Base-by-base conservation (phyloP, 2,797 vertebrate species). In the Glossophaga mutica region DNA sequence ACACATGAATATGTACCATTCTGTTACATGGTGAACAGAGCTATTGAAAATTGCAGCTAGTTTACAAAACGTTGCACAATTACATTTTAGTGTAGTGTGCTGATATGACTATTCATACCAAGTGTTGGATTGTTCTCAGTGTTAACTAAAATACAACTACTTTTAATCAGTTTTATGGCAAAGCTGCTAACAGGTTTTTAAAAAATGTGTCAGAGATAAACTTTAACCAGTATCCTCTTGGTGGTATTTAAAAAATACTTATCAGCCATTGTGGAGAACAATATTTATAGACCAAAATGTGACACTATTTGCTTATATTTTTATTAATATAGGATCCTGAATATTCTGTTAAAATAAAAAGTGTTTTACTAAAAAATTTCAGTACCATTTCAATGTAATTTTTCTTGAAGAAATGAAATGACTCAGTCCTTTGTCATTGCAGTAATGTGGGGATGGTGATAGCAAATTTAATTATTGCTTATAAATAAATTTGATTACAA, bases 1-100 rank as follows among this genome's bases (percentile, higher is more conserved):
- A 99, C 98, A 68, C 99, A 99, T 91, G 99, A 99, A 6, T 99
- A 99, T 96, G 99, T 99, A 99, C 97, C 99, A 99, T 97, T 99
- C 99, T 90, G 99, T 99, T 98, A 99, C 99, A 98, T 98, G 93
- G 99, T 98, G 97, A 99, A 99, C 5, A 77, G 97, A n/a, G 94
- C 96, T 96, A 97, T 96, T 84, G 98, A 98, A 90, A 99, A 99
- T 24, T 98, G 98, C 96, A 98, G 98, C 98, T 99, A 99, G 99
- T 97, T 87, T 89, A 83, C 29, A 76, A 5, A 87, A 87, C 62
- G 46, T 94, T 83, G 78, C 62, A 65, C 34, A 59, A 37, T 77
- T 97, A 78, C 34, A 1, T 84, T 97, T 95, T 95, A 88, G 82
- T 96, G 73, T 44, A 50, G 90, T 42, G 21, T 97, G 65, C 14